These are phyloP conservation scores for Liposcelis brunnea DNA, from an alignment of 2,888 invertebrate genomes.

Conservation along the genomic window DNA sequence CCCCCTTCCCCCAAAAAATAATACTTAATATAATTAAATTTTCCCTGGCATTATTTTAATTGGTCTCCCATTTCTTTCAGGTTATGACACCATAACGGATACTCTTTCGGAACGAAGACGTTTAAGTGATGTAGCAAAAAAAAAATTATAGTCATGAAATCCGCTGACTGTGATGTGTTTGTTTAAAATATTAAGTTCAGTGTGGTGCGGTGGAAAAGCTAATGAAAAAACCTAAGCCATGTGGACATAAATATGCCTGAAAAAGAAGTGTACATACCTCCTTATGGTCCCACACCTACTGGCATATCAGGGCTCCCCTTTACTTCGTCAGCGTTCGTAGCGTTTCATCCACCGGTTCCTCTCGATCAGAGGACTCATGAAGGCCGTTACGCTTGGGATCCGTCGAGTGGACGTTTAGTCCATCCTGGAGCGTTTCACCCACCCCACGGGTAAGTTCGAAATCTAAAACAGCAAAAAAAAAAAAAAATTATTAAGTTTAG, in stretches of 20 bases:
- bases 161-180: too few species aligned
- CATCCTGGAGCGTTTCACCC: slow-evolving; percentile 18
- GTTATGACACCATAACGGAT: too few species aligned
- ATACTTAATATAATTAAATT: too few species aligned
- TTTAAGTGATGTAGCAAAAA: too few species aligned
- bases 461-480: neutral
- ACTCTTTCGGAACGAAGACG: too few species aligned
- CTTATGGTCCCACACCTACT: slow-evolving; percentile 15
- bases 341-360: slow-evolving; percentile 39
- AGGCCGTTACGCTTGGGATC: slow-evolving; percentile 18
- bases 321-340: slow-evolving; percentile 35
- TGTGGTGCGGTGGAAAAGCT: too few species aligned
- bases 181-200: too few species aligned
- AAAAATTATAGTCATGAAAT: too few species aligned
- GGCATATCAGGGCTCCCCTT: slow-evolving; percentile 16
- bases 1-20: too few species aligned
- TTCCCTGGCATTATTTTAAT: too few species aligned
- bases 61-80: too few species aligned
- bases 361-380: slow-evolving; percentile 37
- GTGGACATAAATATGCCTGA: slow-evolving; percentile 16
- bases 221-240: too few species aligned
- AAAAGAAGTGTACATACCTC: slow-evolving; percentile 16
- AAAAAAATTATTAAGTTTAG: neutral
- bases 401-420: slow-evolving; percentile 15
- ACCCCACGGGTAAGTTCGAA: slow-evolving; percentile 17